phyloP scores from a whole-genome alignment of 2,113 vertebrate species.

The Fulica atra region DNA sequence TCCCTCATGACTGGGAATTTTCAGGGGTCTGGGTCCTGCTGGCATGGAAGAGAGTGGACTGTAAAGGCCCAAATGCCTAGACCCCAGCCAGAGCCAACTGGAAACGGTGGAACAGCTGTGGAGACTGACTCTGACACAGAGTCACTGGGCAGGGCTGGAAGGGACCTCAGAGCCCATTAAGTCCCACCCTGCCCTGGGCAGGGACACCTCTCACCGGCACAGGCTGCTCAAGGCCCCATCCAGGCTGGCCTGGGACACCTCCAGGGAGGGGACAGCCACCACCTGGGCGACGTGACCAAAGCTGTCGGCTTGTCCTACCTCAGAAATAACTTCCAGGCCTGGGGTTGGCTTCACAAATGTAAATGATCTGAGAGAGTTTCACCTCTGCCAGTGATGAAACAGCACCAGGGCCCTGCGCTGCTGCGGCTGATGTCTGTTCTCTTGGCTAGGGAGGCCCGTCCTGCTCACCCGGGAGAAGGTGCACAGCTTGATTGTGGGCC shows the following conservation, averaged over 20 bases:
- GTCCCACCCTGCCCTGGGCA: too few relatives aligned
- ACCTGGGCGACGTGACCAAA: neutral
- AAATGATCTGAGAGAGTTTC: neutral
- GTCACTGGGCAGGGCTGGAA: too few relatives aligned
- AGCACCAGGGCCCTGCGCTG: neutral
- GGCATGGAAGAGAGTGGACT: neutral
- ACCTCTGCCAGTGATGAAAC: neutral
- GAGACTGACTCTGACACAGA: neutral
- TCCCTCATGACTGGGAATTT: neutral
- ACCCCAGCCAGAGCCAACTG: neutral
- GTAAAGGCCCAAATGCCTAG: neutral
- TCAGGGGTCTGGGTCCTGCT: neutral
- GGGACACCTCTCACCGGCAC: too few relatives aligned
- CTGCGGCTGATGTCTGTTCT: neutral
- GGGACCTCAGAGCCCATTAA: too few relatives aligned
- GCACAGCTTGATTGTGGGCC: neutral
- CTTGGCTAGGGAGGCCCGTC: neutral
- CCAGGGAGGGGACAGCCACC: too few relatives aligned
- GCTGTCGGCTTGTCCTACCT: neutral
- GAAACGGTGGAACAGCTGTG: neutral
- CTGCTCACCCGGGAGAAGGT: constrained; percentile 41
- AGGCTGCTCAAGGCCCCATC: too few relatives aligned
- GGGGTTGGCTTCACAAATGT: neutral
- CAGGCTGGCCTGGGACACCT: too few relatives aligned
- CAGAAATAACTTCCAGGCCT: constrained; percentile 24